These are phyloP conservation scores for Jordanella pulchra DNA, from an alignment of 2,797 vertebrate genomes.

Conservation along the genomic window DNA sequence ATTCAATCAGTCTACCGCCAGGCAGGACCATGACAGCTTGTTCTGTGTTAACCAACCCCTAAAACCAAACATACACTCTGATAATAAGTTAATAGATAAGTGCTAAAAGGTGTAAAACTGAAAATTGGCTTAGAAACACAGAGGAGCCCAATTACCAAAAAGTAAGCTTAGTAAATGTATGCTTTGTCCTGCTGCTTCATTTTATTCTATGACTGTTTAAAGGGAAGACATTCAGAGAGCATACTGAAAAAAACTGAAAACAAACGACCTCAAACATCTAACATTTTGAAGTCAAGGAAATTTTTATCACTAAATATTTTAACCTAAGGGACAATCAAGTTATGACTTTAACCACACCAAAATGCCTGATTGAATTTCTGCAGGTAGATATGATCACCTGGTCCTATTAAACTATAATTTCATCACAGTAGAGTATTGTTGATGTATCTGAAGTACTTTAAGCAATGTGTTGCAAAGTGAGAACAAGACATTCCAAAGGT, in stretches of 20 bases:
- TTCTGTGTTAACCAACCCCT: slow-evolving; percentile 29
- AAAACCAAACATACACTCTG: slow-evolving; percentile 17
- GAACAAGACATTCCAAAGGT: neutral
- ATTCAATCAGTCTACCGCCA: slow-evolving; percentile 63
- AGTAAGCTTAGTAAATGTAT: neutral
- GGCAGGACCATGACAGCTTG: slow-evolving; percentile 50
- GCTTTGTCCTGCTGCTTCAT: neutral
- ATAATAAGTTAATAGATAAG: neutral
- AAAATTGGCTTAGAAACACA: slow-evolving; percentile 2
- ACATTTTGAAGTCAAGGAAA: neutral
- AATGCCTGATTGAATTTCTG: neutral
- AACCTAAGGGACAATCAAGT: neutral
- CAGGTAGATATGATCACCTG: neutral
- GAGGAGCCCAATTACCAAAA: neutral
- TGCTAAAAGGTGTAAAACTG: slow-evolving; percentile 21
- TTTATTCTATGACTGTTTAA: neutral
- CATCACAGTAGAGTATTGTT: neutral
- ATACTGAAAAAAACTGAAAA: neutral
- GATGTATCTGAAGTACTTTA: neutral
- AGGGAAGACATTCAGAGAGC: neutral
- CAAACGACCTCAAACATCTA: neutral
- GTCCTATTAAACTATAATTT: no score
- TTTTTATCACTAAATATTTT: neutral
- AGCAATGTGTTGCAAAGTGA: neutral
- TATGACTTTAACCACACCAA: neutral